A percentile compares a stretch with the other conserved stretches of the same genome.
phyloP scores from a whole-genome alignment of 2,113 vertebrate species.

The Puntigrus tetrazona region DNA sequence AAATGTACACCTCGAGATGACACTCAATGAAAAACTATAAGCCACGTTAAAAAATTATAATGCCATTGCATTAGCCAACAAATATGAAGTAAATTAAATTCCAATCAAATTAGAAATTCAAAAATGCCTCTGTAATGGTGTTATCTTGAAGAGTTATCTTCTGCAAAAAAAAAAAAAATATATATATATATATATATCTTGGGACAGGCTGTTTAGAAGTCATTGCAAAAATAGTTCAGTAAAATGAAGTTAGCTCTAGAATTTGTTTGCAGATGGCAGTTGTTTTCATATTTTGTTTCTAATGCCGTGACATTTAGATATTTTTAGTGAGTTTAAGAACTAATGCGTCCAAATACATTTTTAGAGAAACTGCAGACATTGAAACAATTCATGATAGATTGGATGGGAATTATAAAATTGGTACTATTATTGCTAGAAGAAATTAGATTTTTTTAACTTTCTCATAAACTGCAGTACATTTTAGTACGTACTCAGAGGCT shows the following conservation, averaged over 20 bases:
- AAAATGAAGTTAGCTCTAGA: not conserved
- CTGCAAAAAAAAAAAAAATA: too few species aligned
- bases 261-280: not conserved
- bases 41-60: too few species aligned
- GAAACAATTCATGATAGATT: not conserved
- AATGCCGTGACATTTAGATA: not conserved
- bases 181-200: too few species aligned
- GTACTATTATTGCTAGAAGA: not conserved
- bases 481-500: not conserved
- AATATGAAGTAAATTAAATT: not conserved
- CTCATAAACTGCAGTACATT: conserved; percentile 9
- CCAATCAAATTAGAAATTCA: too few species aligned
- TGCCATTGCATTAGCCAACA: not conserved
- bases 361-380: not conserved
- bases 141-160: not conserved
- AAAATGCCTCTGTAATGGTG: not conserved
- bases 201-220: not conserved
- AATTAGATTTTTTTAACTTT: not conserved
- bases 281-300: not conserved
- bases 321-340: not conserved
- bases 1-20: too few species aligned
- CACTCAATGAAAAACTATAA: too few species aligned
- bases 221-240: not conserved
- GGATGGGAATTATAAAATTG: not conserved
- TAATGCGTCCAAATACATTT: not conserved